Conservation (phyloP, 2,888 invertebrate species). For the Drosophila diplacantha region DNA sequence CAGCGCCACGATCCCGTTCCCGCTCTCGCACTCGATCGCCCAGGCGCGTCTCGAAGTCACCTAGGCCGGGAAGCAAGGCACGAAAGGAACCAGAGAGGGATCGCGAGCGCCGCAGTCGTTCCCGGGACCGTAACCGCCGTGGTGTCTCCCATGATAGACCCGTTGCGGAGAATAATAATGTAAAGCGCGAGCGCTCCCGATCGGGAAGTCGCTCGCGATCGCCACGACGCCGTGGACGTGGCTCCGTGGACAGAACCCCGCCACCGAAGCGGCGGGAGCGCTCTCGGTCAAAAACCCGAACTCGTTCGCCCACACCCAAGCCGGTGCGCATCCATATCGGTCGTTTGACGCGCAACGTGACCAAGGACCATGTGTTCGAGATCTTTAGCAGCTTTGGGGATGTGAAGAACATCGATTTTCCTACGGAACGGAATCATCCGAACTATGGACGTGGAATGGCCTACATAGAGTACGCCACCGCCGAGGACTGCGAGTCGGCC, state of each 20-base stretch:
- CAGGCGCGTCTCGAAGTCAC: conserved; percentile 61
- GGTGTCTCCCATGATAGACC: conserved; percentile 48
- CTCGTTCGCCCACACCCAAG: conserved; percentile 92
- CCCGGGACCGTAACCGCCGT: conserved; percentile 62
- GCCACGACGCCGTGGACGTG: conserved; percentile 81
- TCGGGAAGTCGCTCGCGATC: conserved; percentile 76
- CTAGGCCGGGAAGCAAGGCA: conserved; percentile 55
- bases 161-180: conserved; percentile 48
- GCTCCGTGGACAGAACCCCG: conserved; percentile 92
- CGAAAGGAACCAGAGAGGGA: conserved; percentile 65
- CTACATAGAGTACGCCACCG: conserved; percentile 94
- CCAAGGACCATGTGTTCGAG: conserved; percentile 92
- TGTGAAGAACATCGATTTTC: conserved; percentile 93
- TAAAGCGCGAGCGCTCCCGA: conserved; percentile 67
- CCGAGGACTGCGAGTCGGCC: conserved; percentile 98
- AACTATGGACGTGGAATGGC: conserved; percentile 95
- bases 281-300: conserved; percentile 87
- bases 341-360: conserved; percentile 93
- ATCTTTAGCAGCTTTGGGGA: conserved; percentile 93
- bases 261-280: conserved; percentile 84
- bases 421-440: conserved; percentile 91
- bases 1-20: conserved; percentile 47
- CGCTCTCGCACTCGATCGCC: conserved; percentile 61
- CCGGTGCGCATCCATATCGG: conserved; percentile 97
- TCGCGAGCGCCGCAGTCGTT: conserved; percentile 49